Conservation (phyloP, 2,888 invertebrate genomes). For the Protodeltote pygarga region DNA sequence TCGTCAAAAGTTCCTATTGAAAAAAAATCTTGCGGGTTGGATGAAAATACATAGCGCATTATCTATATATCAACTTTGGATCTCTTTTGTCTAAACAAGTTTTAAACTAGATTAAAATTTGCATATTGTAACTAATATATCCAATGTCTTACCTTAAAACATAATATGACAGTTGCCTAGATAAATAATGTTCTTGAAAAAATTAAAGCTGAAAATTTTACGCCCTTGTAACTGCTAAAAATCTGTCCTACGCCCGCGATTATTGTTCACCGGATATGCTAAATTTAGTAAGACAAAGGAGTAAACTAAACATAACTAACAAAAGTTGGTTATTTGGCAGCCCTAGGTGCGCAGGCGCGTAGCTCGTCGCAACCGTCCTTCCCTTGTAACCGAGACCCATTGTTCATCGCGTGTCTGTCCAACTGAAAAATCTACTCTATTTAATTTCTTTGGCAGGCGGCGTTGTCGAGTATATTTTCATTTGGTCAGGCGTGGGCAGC, state of each 20-base stretch:
- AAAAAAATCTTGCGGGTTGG: too few relatives aligned
- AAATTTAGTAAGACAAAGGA: slow-evolving; percentile 4
- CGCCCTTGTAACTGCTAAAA: too few relatives aligned
- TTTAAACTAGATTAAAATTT: too few relatives aligned
- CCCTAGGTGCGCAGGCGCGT: slow-evolving; percentile 46
- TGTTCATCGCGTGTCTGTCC: slow-evolving; percentile 76
- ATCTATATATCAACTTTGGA: too few relatives aligned
- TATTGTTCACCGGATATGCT: slow-evolving; percentile 8
- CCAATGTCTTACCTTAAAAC: too few relatives aligned
- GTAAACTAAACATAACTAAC: slow-evolving; percentile 7
- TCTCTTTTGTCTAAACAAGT: too few relatives aligned
- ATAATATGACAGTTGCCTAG: too few relatives aligned
- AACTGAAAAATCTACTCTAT: slow-evolving; percentile 81
- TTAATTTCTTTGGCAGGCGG: slow-evolving; percentile 83
- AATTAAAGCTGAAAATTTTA: too few relatives aligned
- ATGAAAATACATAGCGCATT: too few relatives aligned
- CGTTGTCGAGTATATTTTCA: slow-evolving; percentile 79
- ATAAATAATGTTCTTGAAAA: too few relatives aligned
- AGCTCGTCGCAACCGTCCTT: slow-evolving; percentile 66
- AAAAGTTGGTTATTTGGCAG: slow-evolving; percentile 21
- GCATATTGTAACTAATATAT: too few relatives aligned
- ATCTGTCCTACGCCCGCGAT: slow-evolving; percentile 1
- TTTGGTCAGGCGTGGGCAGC: slow-evolving; percentile 76
- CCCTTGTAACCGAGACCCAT: slow-evolving; percentile 76
- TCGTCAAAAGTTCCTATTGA: too few relatives aligned